These are phyloP conservation scores for Scaptomyza cyrtandrae DNA, from an alignment of 2,888 invertebrate species.

Conservation along the genomic window DNA sequence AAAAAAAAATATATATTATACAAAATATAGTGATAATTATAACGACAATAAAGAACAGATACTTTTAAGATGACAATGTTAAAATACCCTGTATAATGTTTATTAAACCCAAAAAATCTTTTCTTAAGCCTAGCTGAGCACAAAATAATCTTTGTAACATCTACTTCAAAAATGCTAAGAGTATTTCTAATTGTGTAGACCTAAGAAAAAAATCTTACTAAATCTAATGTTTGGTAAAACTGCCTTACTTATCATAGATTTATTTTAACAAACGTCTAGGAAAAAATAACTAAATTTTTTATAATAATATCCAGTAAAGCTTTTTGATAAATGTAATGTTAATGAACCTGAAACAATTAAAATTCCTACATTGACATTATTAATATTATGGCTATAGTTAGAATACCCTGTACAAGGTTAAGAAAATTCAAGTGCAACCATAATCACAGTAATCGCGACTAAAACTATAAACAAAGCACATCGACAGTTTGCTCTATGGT, in stretches of 20 bases:
- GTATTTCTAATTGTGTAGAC: too few relatives aligned
- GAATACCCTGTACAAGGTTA: slow-evolving; percentile 1
- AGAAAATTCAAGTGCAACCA: slow-evolving; percentile 7
- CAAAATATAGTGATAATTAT: slow-evolving; percentile 1
- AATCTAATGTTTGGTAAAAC: too few relatives aligned
- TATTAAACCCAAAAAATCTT: not conserved
- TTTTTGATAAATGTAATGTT: not conserved
- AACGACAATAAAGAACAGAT: not conserved
- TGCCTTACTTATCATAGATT: too few relatives aligned
- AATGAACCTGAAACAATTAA: not conserved
- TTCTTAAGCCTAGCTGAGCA: too few relatives aligned
- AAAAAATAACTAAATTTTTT: too few relatives aligned
- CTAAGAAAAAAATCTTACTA: too few relatives aligned
- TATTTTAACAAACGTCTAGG: too few relatives aligned
- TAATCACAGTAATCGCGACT: slow-evolving; percentile 29
- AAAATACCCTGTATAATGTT: slow-evolving; percentile 18
- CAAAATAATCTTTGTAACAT: too few relatives aligned
- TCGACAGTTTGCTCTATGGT: slow-evolving; percentile 22
- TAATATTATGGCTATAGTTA: not conserved
- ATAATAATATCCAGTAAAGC: too few relatives aligned
- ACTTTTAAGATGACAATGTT: not conserved
- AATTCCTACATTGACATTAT: too few relatives aligned
- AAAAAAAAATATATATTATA: slow-evolving; percentile 13
- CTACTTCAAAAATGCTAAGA: too few relatives aligned
- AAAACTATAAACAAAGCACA: slow-evolving; percentile 36